phyloP scores from a whole-genome alignment of 2,797 vertebrate genomes.

The Tauraco hartlaubi region DNA sequence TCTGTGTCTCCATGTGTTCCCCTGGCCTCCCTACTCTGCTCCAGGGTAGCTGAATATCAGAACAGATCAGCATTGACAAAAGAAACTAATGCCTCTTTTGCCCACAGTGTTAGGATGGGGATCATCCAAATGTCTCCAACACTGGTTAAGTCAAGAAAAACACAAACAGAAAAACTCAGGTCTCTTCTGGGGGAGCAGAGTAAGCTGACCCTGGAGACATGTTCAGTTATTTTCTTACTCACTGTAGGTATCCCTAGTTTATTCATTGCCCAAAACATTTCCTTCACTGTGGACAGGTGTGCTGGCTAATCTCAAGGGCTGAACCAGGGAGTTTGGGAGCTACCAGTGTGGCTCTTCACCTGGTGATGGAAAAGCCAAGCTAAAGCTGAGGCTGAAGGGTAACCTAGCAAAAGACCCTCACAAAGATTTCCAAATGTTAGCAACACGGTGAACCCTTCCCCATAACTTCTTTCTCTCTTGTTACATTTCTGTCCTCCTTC shows the following conservation, averaged over 20 bases:
- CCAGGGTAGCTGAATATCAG: slow-evolving; percentile 48
- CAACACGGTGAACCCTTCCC: neutral
- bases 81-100: neutral
- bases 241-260: neutral
- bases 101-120: neutral
- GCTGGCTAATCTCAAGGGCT: neutral
- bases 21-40: slow-evolving; percentile 38
- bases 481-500: neutral
- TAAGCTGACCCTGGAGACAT: neutral
- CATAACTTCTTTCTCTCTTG: neutral
- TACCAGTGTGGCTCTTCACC: neutral
- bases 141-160: neutral
- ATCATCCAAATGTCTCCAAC: neutral
- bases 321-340: neutral
- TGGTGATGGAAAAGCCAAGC: neutral
- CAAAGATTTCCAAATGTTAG: neutral
- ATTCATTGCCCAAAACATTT: neutral
- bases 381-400: neutral
- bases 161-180: neutral
- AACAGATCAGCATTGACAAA: slow-evolving; percentile 32
- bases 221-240: neutral
- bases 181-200: neutral
- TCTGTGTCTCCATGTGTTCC: slow-evolving; percentile 66
- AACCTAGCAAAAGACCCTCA: neutral
- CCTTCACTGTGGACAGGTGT: neutral